Percentiles rank a stretch among this genome's conserved stretches.
phyloP scores from a whole-genome alignment of 1,140 invertebrate species.

The Notospermus geniculatus region DNA sequence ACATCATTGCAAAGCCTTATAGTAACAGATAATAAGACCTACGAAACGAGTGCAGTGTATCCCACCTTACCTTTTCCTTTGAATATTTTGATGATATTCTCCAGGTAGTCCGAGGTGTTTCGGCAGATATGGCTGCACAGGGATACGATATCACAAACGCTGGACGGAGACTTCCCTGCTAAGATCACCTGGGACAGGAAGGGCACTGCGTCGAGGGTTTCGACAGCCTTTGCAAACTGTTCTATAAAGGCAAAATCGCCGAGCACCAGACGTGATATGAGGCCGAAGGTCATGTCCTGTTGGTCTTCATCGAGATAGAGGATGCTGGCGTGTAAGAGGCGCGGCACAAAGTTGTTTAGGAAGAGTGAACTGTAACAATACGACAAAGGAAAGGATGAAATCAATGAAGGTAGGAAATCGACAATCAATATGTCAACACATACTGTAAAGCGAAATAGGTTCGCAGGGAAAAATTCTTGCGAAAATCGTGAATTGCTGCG shows the following conservation, averaged over 20 bases:
- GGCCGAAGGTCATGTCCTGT: conserved; percentile 45
- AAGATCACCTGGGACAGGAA: not conserved
- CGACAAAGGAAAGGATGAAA: no score
- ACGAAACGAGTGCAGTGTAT: no score
- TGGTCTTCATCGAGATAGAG: conserved; percentile 36
- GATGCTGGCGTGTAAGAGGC: conserved; percentile 38
- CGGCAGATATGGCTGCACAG: conserved; percentile 48
- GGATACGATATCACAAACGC: conserved; percentile 41
- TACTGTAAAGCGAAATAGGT: no score
- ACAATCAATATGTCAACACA: not conserved
- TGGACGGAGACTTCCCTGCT: not conserved
- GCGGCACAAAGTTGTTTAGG: conserved; percentile 33
- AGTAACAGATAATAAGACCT: no score
- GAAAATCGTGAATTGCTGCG: no score
- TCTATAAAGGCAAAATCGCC: conserved; percentile 43
- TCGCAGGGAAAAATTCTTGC: no score
- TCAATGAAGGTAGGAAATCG: no score
- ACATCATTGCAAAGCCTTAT: no score
- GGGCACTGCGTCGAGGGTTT: conserved; percentile 34
- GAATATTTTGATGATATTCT: conserved; percentile 37
- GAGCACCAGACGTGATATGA: conserved; percentile 44
- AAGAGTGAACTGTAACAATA: conserved; percentile 37
- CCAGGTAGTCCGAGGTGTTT: conserved; percentile 39
- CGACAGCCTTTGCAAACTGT: conserved; percentile 40
- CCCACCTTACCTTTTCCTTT: conserved; percentile 47